Evolutionary conservation across 2,888 invertebrate genomes (phyloP).

Genomic region (Leptopilina myrica): DNA sequence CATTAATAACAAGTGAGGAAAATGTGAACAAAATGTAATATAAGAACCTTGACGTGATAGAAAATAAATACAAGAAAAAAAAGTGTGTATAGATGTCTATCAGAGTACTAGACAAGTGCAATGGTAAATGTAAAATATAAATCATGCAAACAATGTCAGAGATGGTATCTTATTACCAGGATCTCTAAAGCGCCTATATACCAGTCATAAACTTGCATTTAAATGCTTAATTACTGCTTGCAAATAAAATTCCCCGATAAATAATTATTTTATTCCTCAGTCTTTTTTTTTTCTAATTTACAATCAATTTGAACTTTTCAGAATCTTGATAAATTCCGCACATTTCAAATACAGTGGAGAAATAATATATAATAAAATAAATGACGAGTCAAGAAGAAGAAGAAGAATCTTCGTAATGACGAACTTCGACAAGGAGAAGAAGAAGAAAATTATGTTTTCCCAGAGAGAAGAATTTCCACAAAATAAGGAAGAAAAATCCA

Average conservation of each 20-base stretch:
- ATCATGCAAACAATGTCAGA: conserved; percentile 35
- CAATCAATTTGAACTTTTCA: neutral
- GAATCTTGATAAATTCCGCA: too few relatives aligned
- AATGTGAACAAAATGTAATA: conserved; percentile 2
- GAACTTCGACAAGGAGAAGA: too few relatives aligned
- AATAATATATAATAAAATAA: too few relatives aligned
- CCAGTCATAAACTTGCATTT: conserved; percentile 10
- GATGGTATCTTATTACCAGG: conserved; percentile 32
- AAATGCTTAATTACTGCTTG: conserved; percentile 19
- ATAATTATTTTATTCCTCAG: neutral
- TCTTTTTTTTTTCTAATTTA: neutral
- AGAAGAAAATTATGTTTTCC: too few relatives aligned
- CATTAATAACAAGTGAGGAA: neutral
- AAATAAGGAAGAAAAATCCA: too few relatives aligned
- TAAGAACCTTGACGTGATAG: conserved; percentile 16
- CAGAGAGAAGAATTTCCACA: too few relatives aligned
- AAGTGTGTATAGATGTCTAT: conserved; percentile 22
- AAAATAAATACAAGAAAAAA: neutral
- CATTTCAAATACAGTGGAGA: too few relatives aligned
- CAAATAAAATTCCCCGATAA: neutral
- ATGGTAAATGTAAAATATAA: conserved; percentile 35
- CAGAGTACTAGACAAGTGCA: conserved; percentile 26
- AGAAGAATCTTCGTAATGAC: too few relatives aligned
- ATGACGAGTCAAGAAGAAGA: too few relatives aligned
- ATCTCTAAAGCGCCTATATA: neutral